Base-by-base conservation (phyloP, 2,113 vertebrate species). In the Malurus melanocephalus region DNA sequence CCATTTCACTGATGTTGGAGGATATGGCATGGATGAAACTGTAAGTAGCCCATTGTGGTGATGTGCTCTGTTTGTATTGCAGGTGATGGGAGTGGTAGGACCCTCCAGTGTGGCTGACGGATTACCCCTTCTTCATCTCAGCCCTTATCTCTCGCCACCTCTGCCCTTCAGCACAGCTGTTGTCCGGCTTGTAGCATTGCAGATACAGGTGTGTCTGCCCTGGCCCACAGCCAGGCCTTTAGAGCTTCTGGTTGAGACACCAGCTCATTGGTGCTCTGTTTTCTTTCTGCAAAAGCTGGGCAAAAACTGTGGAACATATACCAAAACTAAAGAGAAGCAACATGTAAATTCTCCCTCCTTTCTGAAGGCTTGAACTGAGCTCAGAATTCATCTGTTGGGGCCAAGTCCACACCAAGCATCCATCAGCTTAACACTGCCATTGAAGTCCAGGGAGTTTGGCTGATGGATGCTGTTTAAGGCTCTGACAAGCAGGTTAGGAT, bases 11-110 rank as follows among this genome's bases (percentile, higher is more conserved):
- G 73, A 30, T 0, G 42, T 87, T 94, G 95, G 95, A 97, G 95
- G 94, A 90, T 96, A 97, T 96, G 96, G 74, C 96, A 96, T 96
- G 97, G 96, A 93, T 96, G 95, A 94, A 93, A 90, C 94, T 96
- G 96, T 95, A 72, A 96, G 77, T 80, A 94, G 96, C 94, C 96
- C 96, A 97, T 46, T 95, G 94, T 97, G 97, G 97, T 97, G 97
- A 97, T 96, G 96, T 97, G 96, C 96, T 97, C 81, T 98, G 96
- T 98, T 98, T 98, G 95, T 97, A 95, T 97, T 98, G 91, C 97
- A 99, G 99, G 99, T 99, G 96, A 99, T 99, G 99, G 99, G 99
- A 88, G 99, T 99, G 82, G 99, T 99, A 84, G 99, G 99, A 94
- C 99, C 99, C 85, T 99, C 99, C 96, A 99, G 99, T 94, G 99